Conservation (phyloP, 2,888 invertebrate species). For the Chalcis sispes region DNA sequence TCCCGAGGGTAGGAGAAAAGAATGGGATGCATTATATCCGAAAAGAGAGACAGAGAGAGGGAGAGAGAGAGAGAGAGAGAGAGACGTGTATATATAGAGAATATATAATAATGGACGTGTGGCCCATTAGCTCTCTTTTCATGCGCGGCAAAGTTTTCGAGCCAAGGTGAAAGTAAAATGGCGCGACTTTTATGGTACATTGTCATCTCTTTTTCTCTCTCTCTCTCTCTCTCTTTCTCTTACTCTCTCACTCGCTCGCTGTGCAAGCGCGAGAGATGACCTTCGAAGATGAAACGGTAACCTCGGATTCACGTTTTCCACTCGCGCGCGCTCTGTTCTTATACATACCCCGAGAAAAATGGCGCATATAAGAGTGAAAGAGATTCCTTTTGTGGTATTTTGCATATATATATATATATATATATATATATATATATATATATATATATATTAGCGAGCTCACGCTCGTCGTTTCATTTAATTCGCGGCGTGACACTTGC, state of each 20-base stretch:
- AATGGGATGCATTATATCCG: too few relatives aligned
- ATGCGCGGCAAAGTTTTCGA: slow-evolving; percentile 23
- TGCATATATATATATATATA: too few relatives aligned
- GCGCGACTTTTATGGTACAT: too few relatives aligned
- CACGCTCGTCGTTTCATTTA: too few relatives aligned
- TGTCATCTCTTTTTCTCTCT: slow-evolving; percentile 36
- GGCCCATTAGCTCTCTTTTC: slow-evolving; percentile 45
- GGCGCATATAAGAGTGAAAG: neutral
- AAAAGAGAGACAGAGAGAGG: neutral
- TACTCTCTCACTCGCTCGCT: neutral
- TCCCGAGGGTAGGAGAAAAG: too few relatives aligned
- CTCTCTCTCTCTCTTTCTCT: neutral
- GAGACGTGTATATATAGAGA: neutral
- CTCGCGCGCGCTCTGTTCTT: neutral
- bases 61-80: neutral
- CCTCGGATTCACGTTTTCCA: slow-evolving; percentile 50
- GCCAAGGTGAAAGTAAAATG: slow-evolving; percentile 54
- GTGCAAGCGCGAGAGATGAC: slow-evolving; percentile 50
- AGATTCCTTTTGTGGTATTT: neutral
- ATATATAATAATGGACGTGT: slow-evolving; percentile 32
- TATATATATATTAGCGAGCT: too few relatives aligned
- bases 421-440: too few relatives aligned
- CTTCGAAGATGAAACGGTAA: slow-evolving; percentile 58
- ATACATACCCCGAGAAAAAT: neutral
- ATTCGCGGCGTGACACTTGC: slow-evolving; percentile 44